Percentiles rank a stretch among this genome's conserved stretches.
These are phyloP conservation scores for Hirtodrosophila trivittata DNA, from an alignment of 2,888 invertebrate genomes.

Conservation along the genomic window DNA sequence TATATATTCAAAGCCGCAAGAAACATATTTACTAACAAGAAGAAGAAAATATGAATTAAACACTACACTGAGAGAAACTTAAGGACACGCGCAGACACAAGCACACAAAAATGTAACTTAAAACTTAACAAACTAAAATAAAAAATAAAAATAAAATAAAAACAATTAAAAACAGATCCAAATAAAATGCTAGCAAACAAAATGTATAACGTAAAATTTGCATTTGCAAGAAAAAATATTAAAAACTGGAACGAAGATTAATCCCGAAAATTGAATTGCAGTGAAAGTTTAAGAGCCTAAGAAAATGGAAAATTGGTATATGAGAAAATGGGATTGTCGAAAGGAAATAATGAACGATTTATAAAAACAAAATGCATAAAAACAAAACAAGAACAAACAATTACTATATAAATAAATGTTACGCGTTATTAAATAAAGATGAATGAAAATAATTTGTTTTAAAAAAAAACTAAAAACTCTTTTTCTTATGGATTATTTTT, in stretches of 20 bases:
- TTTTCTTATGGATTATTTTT: conserved; percentile 2
- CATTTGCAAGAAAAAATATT: conserved; percentile 39
- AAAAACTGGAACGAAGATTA: conserved; percentile 7
- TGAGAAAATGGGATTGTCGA: neutral
- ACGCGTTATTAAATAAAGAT: conserved; percentile 88
- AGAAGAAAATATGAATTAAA: conserved; percentile 24
- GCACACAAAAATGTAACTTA: conserved; percentile 47
- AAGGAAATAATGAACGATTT: conserved; percentile 60
- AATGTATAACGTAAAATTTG: conserved; percentile 58
- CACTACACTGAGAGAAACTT: conserved; percentile 54
- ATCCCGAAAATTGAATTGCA: conserved; percentile 6
- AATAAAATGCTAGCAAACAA: conserved; percentile 36
- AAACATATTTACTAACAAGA: conserved; percentile 56
- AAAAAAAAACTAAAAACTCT: conserved; percentile 65
- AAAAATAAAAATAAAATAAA: conserved; percentile 27
- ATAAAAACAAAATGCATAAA: conserved; percentile 52
- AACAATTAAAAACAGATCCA: conserved; percentile 13
- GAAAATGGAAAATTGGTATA: conserved; percentile 38
- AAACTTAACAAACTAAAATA: conserved; percentile 33
- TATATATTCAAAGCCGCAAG: conserved; percentile 25
- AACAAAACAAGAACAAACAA: conserved; percentile 68
- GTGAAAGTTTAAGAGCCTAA: conserved; percentile 20
- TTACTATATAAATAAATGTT: conserved; percentile 86
- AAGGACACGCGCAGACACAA: conserved; percentile 42
- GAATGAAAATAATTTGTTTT: conserved; percentile 84